Percentiles rank a stretch among this genome's conserved stretches.
These are phyloP conservation scores for Neolamprologus ventralis DNA, from an alignment of 2,113 vertebrate genomes.

Conservation along the genomic window DNA sequence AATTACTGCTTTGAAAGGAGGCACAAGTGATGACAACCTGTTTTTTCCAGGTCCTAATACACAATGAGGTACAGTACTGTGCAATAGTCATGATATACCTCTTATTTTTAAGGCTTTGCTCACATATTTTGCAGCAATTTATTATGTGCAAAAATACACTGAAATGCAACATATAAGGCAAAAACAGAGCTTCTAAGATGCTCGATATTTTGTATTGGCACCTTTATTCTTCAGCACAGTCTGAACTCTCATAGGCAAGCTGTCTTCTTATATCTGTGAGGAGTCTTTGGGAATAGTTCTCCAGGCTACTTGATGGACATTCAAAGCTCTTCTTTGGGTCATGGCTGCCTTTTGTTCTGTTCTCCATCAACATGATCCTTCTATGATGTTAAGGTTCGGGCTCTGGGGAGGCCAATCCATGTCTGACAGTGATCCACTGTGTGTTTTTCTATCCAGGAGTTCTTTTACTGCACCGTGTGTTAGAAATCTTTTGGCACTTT, in stretches of 20 bases:
- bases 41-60: neutral
- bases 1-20: neutral
- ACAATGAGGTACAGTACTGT: neutral
- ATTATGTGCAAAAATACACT: neutral
- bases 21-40: neutral
- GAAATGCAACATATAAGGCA: neutral
- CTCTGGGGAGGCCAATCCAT: neutral
- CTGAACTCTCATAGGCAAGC: neutral
- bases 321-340: neutral
- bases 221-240: neutral
- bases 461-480: neutral
- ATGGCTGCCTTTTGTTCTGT: neutral
- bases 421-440: neutral
- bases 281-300: neutral
- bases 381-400: neutral
- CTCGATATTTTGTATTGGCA: neutral
- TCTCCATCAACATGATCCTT: neutral
- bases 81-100: neutral
- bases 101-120: neutral
- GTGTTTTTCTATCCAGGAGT: neutral
- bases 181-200: neutral
- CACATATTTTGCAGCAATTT: neutral
- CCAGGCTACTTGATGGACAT: neutral
- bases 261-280: neutral
- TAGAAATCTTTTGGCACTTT: neutral